phyloP scores from a whole-genome alignment of 2,113 vertebrate species.

The Eublepharis macularius region DNA sequence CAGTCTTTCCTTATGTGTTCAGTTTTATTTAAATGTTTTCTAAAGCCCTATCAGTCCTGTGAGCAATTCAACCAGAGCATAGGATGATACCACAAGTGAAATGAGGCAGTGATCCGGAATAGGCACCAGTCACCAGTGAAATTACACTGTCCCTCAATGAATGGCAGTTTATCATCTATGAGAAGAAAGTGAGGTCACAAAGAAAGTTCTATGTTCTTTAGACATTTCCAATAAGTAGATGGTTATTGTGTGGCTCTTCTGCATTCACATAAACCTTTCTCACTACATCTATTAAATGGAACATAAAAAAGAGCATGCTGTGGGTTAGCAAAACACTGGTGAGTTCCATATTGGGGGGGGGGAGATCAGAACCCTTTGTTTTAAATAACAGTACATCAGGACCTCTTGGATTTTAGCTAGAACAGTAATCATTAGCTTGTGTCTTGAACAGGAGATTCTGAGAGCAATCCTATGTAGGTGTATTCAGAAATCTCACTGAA shows the following conservation, averaged over 20 bases:
- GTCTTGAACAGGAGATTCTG: too few relatives aligned
- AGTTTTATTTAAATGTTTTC: slow-evolving; percentile 8
- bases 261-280: neutral
- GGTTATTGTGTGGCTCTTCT: slow-evolving; percentile 27
- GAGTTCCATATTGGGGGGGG: neutral
- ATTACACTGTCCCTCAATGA: slow-evolving; percentile 71
- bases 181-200: slow-evolving; percentile 57
- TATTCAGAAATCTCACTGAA: too few relatives aligned
- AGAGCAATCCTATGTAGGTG: too few relatives aligned
- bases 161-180: slow-evolving; percentile 64
- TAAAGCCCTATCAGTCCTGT: slow-evolving; percentile 65
- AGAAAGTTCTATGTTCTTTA: slow-evolving; percentile 68
- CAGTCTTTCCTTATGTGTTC: neutral
- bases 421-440: too few relatives aligned
- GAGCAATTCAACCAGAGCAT: slow-evolving; percentile 54
- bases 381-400: slow-evolving; percentile 27
- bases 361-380: neutral
- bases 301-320: neutral
- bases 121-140: slow-evolving; percentile 74
- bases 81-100: slow-evolving; percentile 39
- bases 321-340: neutral
- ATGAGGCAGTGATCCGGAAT: slow-evolving; percentile 69
- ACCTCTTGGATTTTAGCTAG: neutral
- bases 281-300: slow-evolving; percentile 8
- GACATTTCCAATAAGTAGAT: slow-evolving; percentile 45